Base-by-base conservation (phyloP, 1,140 invertebrate species). In the Apis laboriosa region DNA sequence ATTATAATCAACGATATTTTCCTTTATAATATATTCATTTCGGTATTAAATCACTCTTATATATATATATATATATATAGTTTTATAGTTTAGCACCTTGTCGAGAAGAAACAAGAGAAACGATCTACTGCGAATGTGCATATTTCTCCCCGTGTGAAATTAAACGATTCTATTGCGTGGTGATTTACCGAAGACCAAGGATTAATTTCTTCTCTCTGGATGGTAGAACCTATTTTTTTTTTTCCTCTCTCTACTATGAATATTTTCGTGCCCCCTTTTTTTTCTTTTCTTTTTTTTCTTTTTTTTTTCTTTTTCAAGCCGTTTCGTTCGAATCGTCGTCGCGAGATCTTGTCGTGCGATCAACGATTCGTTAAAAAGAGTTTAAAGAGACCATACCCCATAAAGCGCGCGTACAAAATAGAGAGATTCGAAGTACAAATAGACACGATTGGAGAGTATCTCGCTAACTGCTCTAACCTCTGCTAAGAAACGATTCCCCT, bases 41-140 rank as follows among this genome's bases (percentile, higher is more conserved):
- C 53, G 61, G 68, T 84, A 71, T 79, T 83, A 83, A 84, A 84
- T 84, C 55, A 51, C 71, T 49, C 82, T 86, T 84, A 84, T 9
- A 13, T 24, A 24, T 24, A 24, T 24, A n/a, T n/a, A n/a, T 24
- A n/a, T 24, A 24, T 24, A 24, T 84, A 43, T 43, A 43, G 34
- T 79, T 80, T 80, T 28, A 51, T 77, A 86, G 60, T 87, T 83
- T 86, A 86, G 84, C 84, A 86, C 84, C 80, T 85, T 86, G 28
- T 77, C 60, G 58, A 34, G 78, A 74, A 71, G 61, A 77, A 9
- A 71, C 77, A 4, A 55, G 5, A 83, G 9, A 83, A 75, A 64
- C 13, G 17, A 63, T n/a, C n/a, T 75, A 82, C 34, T 73, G 34
- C 28, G 28, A 24, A 28, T 19, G 56, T n/a, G 28, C 9, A 60